Percentiles rank a stretch among this genome's conserved stretches.
Evolutionary conservation across 2,888 invertebrate species (phyloP).

Genomic region (Leistus spinibarbis): DNA sequence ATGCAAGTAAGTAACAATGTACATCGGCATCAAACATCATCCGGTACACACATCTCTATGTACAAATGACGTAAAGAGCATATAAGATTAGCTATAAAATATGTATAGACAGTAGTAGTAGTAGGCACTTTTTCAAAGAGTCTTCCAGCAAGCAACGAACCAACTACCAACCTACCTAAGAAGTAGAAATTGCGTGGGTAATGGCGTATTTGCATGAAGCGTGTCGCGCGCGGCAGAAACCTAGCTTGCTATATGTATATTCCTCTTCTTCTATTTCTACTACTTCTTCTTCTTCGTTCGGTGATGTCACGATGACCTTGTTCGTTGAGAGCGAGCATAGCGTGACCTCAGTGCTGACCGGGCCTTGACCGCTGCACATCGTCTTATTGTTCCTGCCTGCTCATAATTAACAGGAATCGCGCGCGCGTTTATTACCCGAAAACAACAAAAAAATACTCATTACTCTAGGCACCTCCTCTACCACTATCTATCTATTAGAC

Average conservation of each 20-base stretch:
- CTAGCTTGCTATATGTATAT: too few relatives aligned
- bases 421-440: neutral
- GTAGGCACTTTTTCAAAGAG: neutral
- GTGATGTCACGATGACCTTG: slow-evolving; percentile 36
- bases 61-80: neutral
- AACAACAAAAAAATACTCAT: neutral
- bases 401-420: slow-evolving; percentile 20
- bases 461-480: too few relatives aligned
- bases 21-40: neutral
- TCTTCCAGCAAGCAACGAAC: too few relatives aligned
- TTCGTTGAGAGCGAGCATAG: slow-evolving; percentile 3
- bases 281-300: neutral
- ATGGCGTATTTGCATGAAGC: slow-evolving; percentile 9
- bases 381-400: slow-evolving; percentile 18
- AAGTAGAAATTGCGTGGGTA: neutral
- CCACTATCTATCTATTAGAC: neutral
- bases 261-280: too few relatives aligned
- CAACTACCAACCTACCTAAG: neutral
- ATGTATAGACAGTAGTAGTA: neutral
- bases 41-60: neutral
- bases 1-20: neutral
- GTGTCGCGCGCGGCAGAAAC: slow-evolving; percentile 11
- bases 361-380: slow-evolving; percentile 33
- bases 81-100: slow-evolving; percentile 6
- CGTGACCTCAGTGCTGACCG: slow-evolving; percentile 34